phyloP scores from a whole-genome alignment of 2,888 invertebrate species.

The Hyposoter didymator region DNA sequence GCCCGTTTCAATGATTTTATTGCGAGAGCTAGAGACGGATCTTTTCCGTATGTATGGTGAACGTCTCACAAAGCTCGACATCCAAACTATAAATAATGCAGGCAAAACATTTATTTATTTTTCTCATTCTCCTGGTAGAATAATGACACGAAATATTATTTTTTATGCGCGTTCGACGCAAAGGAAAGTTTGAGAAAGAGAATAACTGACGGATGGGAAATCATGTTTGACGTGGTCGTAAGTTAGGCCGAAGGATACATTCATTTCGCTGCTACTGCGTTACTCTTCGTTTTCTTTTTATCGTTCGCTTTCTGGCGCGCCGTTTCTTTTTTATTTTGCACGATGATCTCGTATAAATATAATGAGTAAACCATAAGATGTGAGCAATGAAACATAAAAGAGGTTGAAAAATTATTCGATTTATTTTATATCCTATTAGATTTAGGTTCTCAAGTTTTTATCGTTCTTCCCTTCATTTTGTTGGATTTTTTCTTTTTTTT shows the following conservation, averaged over 20 bases:
- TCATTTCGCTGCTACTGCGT: slow-evolving; percentile 72
- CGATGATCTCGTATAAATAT: neutral
- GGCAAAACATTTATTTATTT: slow-evolving; percentile 31
- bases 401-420: neutral
- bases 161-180: slow-evolving; percentile 5
- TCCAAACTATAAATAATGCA: slow-evolving; percentile 43
- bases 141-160: slow-evolving; percentile 7
- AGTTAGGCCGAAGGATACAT: slow-evolving; percentile 83
- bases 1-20: slow-evolving; percentile 55
- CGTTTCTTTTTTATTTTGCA: neutral
- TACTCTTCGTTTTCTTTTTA: slow-evolving; percentile 5
- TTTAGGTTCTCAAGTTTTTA: neutral
- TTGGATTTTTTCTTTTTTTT: neutral
- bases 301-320: neutral
- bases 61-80: slow-evolving; percentile 26
- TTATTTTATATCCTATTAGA: neutral
- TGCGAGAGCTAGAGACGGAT: slow-evolving; percentile 43
- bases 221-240: slow-evolving; percentile 75
- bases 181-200: slow-evolving; percentile 56
- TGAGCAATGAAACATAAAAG: neutral
- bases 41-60: slow-evolving; percentile 42
- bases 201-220: slow-evolving; percentile 62
- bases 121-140: slow-evolving; percentile 18
- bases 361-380: neutral
- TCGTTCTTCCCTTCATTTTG: neutral